Evolutionary conservation across 2,113 vertebrate genomes (phyloP).

Genomic region (Actenoides hombroni): DNA sequence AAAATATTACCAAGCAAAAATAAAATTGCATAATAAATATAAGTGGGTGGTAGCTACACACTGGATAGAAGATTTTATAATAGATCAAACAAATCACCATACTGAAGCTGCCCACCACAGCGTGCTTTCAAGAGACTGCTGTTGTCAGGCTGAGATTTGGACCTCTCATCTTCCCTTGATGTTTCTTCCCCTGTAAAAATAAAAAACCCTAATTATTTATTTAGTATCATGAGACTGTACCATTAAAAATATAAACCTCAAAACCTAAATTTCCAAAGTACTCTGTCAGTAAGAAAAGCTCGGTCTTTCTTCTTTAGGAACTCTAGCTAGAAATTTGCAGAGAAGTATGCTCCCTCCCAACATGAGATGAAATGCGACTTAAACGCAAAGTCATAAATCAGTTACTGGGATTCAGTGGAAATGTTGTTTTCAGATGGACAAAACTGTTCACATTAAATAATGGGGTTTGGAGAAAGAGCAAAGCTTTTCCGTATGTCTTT

Average conservation of each 20-base stretch:
- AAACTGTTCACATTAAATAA: not conserved
- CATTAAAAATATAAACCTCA: not conserved
- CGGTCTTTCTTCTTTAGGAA: not conserved
- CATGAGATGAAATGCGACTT: not conserved
- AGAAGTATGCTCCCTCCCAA: not conserved
- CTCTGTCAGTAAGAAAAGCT: not conserved
- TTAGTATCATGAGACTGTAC: not conserved
- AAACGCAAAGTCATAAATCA: not conserved
- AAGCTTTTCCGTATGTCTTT: not conserved
- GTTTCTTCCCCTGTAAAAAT: not conserved
- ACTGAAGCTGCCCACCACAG: not conserved
- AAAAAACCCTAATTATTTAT: not conserved
- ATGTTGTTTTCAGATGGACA: not conserved
- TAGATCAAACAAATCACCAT: slow-evolving; percentile 8
- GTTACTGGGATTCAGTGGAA: not conserved
- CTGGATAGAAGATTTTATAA: not conserved
- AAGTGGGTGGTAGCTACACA: slow-evolving; percentile 33
- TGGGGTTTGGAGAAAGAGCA: not conserved
- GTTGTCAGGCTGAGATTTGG: not conserved
- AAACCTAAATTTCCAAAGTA: not conserved
- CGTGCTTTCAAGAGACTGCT: not conserved
- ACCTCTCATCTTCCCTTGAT: not conserved
- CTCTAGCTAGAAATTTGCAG: not conserved
- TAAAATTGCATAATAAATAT: slow-evolving; percentile 48
- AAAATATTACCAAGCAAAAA: slow-evolving; percentile 71